These are phyloP conservation scores for Hemibagrus wyckioides DNA, from an alignment of 2,113 vertebrate genomes.

Conservation along the genomic window DNA sequence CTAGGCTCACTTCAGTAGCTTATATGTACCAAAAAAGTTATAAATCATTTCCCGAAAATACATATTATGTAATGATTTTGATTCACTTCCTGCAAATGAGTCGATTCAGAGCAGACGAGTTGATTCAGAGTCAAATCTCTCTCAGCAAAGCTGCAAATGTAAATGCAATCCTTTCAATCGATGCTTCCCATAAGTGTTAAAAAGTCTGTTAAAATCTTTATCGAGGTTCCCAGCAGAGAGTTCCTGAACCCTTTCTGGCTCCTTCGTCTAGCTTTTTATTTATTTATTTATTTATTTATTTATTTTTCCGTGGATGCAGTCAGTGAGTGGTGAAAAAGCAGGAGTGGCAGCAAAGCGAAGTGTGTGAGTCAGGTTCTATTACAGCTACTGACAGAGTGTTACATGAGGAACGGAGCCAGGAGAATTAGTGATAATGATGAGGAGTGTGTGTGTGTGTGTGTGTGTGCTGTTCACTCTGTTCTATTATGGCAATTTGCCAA, in stretches of 20 bases:
- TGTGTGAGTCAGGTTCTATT: constrained; percentile 36
- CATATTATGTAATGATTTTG: neutral
- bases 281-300: neutral
- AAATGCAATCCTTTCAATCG: neutral
- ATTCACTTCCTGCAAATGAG: neutral
- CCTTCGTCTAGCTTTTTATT: neutral
- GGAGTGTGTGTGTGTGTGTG: constrained; percentile 13
- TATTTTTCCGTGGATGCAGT: constrained; percentile 20
- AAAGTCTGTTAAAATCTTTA: neutral
- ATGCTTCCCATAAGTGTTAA: neutral
- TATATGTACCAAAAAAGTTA: too few relatives aligned
- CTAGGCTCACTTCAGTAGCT: neutral
- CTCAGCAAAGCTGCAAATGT: neutral
- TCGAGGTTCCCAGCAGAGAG: neutral
- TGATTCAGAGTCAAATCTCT: neutral
- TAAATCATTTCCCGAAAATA: too few relatives aligned
- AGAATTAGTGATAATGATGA: constrained; percentile 19
- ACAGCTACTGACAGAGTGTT: constrained; percentile 13
- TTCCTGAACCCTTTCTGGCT: constrained; percentile 28
- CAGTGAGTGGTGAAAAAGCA: constrained; percentile 34
- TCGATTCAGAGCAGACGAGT: neutral
- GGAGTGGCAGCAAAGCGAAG: neutral
- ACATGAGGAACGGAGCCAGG: constrained; percentile 13
- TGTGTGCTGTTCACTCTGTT: neutral
- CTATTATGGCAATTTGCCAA: neutral